Percentiles rank a stretch among this genome's conserved stretches.
Evolutionary conservation across 2,113 vertebrate species (phyloP).

Genomic region (Ascaphus truei): DNA sequence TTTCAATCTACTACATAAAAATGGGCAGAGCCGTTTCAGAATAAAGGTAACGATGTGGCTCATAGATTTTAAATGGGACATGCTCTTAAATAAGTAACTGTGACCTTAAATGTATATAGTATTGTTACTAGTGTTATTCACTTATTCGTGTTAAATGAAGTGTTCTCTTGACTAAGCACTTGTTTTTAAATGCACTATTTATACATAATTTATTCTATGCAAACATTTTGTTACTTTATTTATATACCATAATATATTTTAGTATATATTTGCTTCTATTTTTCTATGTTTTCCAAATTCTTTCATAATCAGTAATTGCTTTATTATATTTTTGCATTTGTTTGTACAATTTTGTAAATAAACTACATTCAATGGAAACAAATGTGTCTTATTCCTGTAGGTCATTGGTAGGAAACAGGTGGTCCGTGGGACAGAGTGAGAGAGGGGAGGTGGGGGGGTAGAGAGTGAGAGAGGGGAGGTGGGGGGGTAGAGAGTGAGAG

Average conservation of each 20-base stretch:
- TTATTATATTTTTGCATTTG: constrained; percentile 60
- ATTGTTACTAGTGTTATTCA: not conserved
- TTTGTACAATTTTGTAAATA: constrained; percentile 33
- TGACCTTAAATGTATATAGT: too few species aligned
- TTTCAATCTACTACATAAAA: too few species aligned
- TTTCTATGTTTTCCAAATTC: constrained; percentile 44
- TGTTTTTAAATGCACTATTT: constrained; percentile 63
- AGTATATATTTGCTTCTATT: constrained; percentile 37
- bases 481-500: too few species aligned
- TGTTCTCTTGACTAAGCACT: constrained; percentile 57
- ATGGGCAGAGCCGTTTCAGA: too few species aligned
- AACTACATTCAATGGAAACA: not conserved
- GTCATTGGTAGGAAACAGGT: too few species aligned
- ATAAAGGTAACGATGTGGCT: too few species aligned
- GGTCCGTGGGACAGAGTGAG: too few species aligned
- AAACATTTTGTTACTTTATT: constrained; percentile 70
- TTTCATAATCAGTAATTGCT: constrained; percentile 66
- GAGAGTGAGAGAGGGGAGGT: too few species aligned
- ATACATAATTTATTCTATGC: constrained; percentile 71
- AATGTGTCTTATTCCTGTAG: too few species aligned
- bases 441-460: too few species aligned
- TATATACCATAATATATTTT: constrained; percentile 69
- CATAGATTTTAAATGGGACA: too few species aligned
- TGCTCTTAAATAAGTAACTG: too few species aligned
- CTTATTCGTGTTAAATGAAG: not conserved